phyloP scores from a whole-genome alignment of 2,113 vertebrate genomes.

The Pluvianellus socialis region DNA sequence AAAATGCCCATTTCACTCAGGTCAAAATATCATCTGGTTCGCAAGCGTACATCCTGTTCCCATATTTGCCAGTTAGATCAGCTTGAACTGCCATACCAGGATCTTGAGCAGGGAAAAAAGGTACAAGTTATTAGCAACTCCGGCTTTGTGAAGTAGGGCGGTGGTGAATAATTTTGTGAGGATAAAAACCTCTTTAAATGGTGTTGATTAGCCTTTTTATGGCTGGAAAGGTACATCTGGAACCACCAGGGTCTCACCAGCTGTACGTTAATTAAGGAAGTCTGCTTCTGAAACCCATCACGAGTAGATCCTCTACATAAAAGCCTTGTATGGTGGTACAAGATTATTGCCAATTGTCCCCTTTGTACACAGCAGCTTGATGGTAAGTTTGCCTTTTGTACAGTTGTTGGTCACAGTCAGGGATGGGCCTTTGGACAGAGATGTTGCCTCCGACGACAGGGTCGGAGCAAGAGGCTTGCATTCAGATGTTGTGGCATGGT shows the following conservation, averaged over 20 bases:
- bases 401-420: background rate
- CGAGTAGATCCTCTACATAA: rapidly evolving
- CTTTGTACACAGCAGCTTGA: background rate
- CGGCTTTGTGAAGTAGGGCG: background rate
- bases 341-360: background rate
- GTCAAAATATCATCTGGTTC: conserved; percentile 43
- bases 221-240: background rate
- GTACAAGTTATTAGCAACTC: background rate
- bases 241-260: background rate
- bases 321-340: background rate
- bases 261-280: background rate
- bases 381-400: background rate
- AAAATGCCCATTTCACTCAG: conserved; percentile 33
- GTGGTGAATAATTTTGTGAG: background rate
- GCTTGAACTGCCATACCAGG: conserved; percentile 60
- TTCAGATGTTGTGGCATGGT: background rate
- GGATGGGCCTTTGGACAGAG: background rate
- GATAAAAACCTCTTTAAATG: background rate
- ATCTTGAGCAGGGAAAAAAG: conserved; percentile 43
- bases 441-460: no score
- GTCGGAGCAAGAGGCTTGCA: background rate
- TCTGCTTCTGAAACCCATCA: background rate
- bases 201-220: background rate
- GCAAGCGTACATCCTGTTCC: conserved; percentile 62
- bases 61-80: conserved; percentile 68